These are phyloP conservation scores for Acanthopagrus latus DNA, from an alignment of 2,797 vertebrate species.

Conservation along the genomic window DNA sequence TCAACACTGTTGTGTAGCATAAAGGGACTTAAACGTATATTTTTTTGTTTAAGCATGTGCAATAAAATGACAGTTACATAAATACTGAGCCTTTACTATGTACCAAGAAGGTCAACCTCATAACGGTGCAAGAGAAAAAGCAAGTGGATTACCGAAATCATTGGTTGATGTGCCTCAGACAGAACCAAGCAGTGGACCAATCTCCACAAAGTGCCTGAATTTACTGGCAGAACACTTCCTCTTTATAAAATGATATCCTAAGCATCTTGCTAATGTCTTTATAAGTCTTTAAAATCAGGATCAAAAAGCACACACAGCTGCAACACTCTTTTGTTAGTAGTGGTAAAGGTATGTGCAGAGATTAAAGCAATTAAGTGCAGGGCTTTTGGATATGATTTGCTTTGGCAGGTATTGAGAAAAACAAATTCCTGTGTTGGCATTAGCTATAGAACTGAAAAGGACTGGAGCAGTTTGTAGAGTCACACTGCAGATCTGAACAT, in stretches of 20 bases:
- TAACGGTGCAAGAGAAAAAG: background rate
- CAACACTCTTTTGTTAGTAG: conserved; percentile 26
- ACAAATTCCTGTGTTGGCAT: conserved; percentile 64
- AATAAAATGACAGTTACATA: too few species aligned
- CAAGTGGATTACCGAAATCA: too few species aligned
- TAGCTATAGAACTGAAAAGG: conserved; percentile 35
- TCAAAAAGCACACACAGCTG: conserved; percentile 38
- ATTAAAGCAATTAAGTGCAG: conserved; percentile 50
- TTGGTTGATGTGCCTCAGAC: too few species aligned
- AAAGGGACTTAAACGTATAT: too few species aligned
- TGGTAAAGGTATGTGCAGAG: conserved; percentile 40
- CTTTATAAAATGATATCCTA: conserved; percentile 22
- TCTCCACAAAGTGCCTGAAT: background rate
- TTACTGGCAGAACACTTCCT: background rate
- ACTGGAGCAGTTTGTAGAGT: conserved; percentile 47
- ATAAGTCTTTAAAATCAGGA: conserved; percentile 9
- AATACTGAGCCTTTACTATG: too few species aligned
- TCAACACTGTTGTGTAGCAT: too few species aligned
- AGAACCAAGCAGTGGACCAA: background rate
- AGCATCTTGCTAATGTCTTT: conserved; percentile 14
- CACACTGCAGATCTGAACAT: conserved; percentile 64
- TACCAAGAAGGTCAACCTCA: background rate
- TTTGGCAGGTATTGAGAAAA: conserved; percentile 61
- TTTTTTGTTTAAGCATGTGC: too few species aligned
- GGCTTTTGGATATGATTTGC: conserved; percentile 61